Evolutionary conservation across 2,797 vertebrate species (phyloP), one percentile per base, ranked within the genome.

Genomic region (Selene dorsalis): DNA sequence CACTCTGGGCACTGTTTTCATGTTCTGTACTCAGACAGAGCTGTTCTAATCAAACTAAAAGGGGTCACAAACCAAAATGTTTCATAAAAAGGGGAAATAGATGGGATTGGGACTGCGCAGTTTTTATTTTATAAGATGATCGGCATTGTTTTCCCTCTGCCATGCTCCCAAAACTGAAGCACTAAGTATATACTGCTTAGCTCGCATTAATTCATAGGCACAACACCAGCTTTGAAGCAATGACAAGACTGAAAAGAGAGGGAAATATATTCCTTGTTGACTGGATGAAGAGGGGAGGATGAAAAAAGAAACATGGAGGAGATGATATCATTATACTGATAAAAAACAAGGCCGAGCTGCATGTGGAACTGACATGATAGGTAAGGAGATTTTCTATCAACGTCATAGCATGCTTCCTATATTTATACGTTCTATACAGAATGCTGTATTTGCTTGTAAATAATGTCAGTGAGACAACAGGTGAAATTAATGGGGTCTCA

Each of bases 211-310:
- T 69, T 72, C 69, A 77, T 7, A 80, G 39, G 71, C 9, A 61
- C 13, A 67, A 67, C 60, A 67, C 56, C n/a, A 61, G 69, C 75
- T 86, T 87, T 90, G 77, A 92, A 91, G 77, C 62, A 48, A 77
- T 59, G 73, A 82, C 52, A 81, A 62, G 68, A 82, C 24, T 35
- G 58, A 76, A 86, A 77, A 69, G 39, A 65, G 68, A 39, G 70
- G 39, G 58, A 73, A 87, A 79, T 28, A 82, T 77, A 86, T 80
- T 87, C 50, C 56, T 83, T 79, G 55, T 73, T 75, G 70, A 87
- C 65, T 60, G 63, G 48, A 74, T 76, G 77, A 80, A 58, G 43
- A 88, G 52, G 53, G 22, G 38, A 79, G 45, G 63, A 75, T 50
- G 41, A 83, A 48, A 78, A 83, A 82, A 67, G 65, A 66, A 66